Base-by-base conservation (phyloP, 2,113 vertebrate species). In the Rhinolophus ferrumequinum region DNA sequence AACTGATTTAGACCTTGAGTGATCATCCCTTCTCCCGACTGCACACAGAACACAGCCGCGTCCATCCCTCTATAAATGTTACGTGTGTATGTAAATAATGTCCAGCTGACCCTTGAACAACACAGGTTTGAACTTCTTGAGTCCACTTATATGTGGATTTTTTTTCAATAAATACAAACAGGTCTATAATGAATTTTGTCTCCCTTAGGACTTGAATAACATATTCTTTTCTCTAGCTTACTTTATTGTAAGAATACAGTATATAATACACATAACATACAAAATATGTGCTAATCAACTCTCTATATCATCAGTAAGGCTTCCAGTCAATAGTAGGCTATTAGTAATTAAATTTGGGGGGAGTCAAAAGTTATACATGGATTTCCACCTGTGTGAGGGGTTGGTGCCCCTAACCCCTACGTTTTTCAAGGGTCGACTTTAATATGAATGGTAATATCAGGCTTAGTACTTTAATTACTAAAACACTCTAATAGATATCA, bases 401-500 rank as follows among this genome's bases (percentile, higher is more conserved):
- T 62, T 54, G 58, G 35, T 81, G 26, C 26, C 73, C 56, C 26
- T 41, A 44, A 62, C 24, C 24, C 35, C 58, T 30, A 24, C 28
- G 16, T 44, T 81, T 28, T 28, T 62, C 56, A 81, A 81, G 35
- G 24, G 9, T 62, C 35, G 30, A 28, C 9, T 60, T 8, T 33
- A 50, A 22, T 24, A 77, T n/a, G 44, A 79, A 69, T 52, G 69
- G 6, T 77, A 44, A 77, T 54, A 52, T 44, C 30, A 95, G 35
- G 35, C 7, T 87, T 82, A 41, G 4, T 33, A 73, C 58, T 76
- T 86, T 96, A 77, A 92, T 93, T 72, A 86, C 41, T 77, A 89
- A 94, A 64, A 52, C 22, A 50, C 2, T 41, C 50, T 72, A 72
- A 90, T 93, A 22, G 95, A 58, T 73, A 22, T 66, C 77, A 38